A percentile compares a stretch with the other conserved stretches of the same genome.
Conservation (phyloP, 2,113 vertebrate genomes). For the Myodes glareolus region DNA sequence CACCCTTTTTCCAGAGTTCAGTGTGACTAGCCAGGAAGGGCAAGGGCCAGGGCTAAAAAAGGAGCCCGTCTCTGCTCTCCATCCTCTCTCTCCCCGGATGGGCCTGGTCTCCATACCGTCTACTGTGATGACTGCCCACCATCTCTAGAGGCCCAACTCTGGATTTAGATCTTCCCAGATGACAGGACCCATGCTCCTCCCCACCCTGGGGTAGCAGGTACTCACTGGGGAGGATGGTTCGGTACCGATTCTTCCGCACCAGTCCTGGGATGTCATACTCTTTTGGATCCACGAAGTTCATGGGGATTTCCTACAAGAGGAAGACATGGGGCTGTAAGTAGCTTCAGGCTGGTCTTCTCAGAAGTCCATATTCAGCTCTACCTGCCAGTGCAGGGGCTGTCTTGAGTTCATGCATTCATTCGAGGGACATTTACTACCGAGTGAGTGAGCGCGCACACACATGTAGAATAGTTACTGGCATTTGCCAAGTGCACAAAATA, state of each 20-base stretch:
- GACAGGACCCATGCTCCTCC: neutral
- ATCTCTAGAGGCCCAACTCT: neutral
- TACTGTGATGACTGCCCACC: neutral
- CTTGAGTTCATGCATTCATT: neutral
- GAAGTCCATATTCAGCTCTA: neutral
- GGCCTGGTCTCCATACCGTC: neutral
- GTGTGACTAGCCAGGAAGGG: neutral
- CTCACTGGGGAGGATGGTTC: slow-evolving; percentile 99
- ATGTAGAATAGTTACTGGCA: neutral
- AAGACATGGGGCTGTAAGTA: neutral
- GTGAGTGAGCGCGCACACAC: neutral
- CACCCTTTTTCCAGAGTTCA: neutral
- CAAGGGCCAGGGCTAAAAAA: neutral
- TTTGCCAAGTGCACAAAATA: neutral
- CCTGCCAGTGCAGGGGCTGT: neutral
- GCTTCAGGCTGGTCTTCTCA: neutral
- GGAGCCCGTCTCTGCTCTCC: neutral
- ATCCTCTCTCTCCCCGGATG: neutral
- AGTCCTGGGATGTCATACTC: slow-evolving; percentile 97
- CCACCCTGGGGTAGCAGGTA: neutral
- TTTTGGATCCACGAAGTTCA: slow-evolving; percentile 99
- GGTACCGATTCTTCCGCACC: slow-evolving; percentile 99
- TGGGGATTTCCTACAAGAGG: slow-evolving; percentile 94
- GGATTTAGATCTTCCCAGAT: neutral
- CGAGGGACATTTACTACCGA: neutral